Evolutionary conservation across 2,113 vertebrate genomes (phyloP), one percentile per base, ranked within the genome.

Genomic region (Isurus oxyrinchus): DNA sequence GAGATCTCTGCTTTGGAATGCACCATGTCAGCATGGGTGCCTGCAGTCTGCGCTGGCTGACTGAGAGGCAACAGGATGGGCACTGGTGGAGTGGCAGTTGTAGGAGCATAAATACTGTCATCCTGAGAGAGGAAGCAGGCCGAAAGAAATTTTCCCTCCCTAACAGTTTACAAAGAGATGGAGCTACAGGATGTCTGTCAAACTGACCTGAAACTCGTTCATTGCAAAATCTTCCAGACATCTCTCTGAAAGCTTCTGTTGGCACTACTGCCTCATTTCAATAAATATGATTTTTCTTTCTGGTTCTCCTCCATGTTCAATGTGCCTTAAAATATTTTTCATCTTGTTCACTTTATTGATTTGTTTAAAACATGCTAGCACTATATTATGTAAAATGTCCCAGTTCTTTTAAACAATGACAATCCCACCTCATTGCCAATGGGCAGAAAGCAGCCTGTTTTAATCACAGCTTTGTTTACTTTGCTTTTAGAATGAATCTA

Each of bases 401-500:
- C 16, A 59, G 11, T 1, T 16, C 35, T 94, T 94, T 63, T 40
- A 63, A 63, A 61, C 13, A 23, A 84, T 84, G 40, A 44, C 40
- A 63, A 63, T 16, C 5, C 35, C 10, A 16, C 61, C 27, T 59
- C 19, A n/a, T n/a, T 44, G 19, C 1, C 7, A 10, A n/a, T 8
- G n/a, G 57, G 35, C 40, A 40, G 90, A 94, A 84, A 40, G 13
- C 16, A 19, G 21, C n/a, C 59, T 63, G 59, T 63, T 93, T 94
- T 63, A 63, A 94, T 40, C 40, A n/a, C 5, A n/a, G 19, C 14
- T 63, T 94, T 94, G n/a, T 94, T 63, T 23, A 59, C 31, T 55
- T 31, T 69, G 96, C 0, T 88, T 19, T 0, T 98, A 99, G 99
- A 99, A 99, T 0, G 99, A 99, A 97, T 98, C 99, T 0, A 98